Base-by-base conservation (phyloP, 2,113 vertebrate species). In the Cavia aperea region DNA sequence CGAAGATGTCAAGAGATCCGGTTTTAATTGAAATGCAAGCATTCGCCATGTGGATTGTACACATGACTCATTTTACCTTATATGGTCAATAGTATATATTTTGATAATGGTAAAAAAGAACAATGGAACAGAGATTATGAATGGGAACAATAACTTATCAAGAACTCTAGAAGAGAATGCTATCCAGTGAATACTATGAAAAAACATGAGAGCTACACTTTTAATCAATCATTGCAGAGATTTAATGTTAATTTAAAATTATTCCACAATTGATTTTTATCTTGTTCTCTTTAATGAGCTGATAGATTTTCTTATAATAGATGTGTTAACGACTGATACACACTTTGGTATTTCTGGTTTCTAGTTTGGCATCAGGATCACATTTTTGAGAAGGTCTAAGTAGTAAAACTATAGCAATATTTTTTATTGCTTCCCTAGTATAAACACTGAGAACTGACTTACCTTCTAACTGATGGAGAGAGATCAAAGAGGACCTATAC, bases 1-100 rank as follows among this genome's bases (percentile, higher is more conserved):
- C 81, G 68, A 95, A 94, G 94, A 82, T 95, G 95, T 97, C 92
- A 81, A 90, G 90, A 77, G 94, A 96, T 95, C 93, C 92, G 86
- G 68, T 89, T 95, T 94, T 92, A 95, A 95, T 86, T 88, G 95
- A 95, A 94, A 91, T 60, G 60, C 93, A 95, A 88, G 60, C 56
- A 1, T 79, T 94, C 11, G 5, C 73, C 79, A 93, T 84, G 75
- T 95, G 86, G 29, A 39, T 70, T 86, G 66, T 86, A 92, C 26
- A 93, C 79, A 91, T 11, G 70, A 81, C 65, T 46, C 15, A 21
- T 92, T 95, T 95, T 83, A 54, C 87, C 88, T 95, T 92, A 86
- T 85, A 90, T 82, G 81, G 90, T 70, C 90, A 95, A 66, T 39
- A 88, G n/a, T 73, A 86, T 88, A 85, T 89, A 65, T n/a, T 91